Base-by-base conservation (phyloP, 1,140 invertebrate genomes). In the Mylabris phalerata region DNA sequence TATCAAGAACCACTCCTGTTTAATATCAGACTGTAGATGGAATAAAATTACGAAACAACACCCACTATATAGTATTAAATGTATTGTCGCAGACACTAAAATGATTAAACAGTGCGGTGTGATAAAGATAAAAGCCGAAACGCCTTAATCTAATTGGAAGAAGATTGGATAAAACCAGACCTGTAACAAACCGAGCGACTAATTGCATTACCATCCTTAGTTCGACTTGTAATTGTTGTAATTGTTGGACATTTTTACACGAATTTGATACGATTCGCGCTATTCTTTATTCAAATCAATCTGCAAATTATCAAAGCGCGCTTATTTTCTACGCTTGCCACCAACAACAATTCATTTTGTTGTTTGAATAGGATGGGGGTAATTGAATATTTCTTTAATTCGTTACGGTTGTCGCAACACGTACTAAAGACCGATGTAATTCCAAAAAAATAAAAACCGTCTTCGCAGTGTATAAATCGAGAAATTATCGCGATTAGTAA, bases 131-230 rank as follows among this genome's bases (percentile, higher is more conserved):
- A 54, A 54, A 32, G 46, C 24, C 51, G 46, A 38, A 43, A 54
- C 43, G 51, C 7, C 9, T n/a, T 54, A 54, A 54, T 54, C 45
- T 54, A 45, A 54, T 54, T 54, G 51, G 42, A 54, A 27, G 51
- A 32, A 54, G 51, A 54, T 45, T 27, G 51, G 51, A 54, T 46
- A 38, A 46, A 54, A 44, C 45, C 42, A 32, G 50, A 38, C 26
- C 50, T 43, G 50, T 40, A 52, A 42, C 50, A 54, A 54, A 46
- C 51, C 51, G 51, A 54, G 24, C 51, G 51, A 32, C 11, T 54
- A 54, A 54, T 54, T 54, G 51, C 51, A 46, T 54, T 54, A 52
- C 51, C 42, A 45, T 46, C 51, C 46, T 54, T 54, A 54, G 44
- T 32, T 54, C 32, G 19, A 10, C 42, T 24, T 54, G 51, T 54